Conservation (phyloP, 2,113 vertebrate species). For the Vidua macroura region DNA sequence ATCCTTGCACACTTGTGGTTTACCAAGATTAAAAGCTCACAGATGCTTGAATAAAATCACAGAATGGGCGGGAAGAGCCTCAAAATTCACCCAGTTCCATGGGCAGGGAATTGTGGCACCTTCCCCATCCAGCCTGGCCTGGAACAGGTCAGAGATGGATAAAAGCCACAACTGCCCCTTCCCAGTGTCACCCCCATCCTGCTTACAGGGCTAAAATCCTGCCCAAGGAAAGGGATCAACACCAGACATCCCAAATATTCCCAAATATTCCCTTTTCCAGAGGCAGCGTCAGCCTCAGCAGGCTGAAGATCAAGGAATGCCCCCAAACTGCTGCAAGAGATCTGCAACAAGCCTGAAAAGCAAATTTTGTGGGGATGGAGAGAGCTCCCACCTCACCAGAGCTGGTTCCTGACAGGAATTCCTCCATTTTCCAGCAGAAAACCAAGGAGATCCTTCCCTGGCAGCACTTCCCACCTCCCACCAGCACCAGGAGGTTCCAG, state of each 20-base stretch:
- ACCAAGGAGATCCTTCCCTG: neutral
- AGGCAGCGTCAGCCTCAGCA: neutral
- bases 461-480: neutral
- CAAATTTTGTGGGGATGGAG: accelerated
- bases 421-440: neutral
- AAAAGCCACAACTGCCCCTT: neutral
- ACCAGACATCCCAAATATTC: too few relatives aligned
- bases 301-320: neutral
- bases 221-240: neutral
- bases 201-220: neutral
- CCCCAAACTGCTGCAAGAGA: neutral
- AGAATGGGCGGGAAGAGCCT: neutral
- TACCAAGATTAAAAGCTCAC: accelerated
- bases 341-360: accelerated
- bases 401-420: neutral
- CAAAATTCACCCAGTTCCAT: neutral
- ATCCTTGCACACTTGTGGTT: accelerated
- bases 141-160: neutral
- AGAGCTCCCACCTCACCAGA: neutral
- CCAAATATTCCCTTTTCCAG: neutral
- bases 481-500: neutral
- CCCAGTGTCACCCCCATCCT: neutral
- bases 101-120: neutral
- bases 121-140: neutral
- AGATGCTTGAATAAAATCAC: neutral